Base-by-base conservation (phyloP, 2,113 vertebrate species). In the Halichoerus grypus region DNA sequence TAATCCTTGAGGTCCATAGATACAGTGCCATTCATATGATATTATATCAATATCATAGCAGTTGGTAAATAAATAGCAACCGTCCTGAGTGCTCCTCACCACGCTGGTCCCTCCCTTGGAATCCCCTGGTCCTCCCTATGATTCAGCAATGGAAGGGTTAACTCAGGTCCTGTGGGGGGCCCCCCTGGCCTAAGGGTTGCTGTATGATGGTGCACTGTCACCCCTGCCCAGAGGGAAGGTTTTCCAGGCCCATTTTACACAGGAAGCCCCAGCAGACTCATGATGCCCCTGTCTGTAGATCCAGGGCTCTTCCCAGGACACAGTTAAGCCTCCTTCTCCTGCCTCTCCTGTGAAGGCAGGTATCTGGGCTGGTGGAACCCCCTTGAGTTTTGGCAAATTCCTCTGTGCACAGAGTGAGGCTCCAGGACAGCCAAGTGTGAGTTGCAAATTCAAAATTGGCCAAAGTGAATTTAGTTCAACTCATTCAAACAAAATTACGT, bases 381-480 rank as follows among this genome's bases (percentile, higher is more conserved):
- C 26, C 53, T 8, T 65, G 72, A 59, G n/a, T 92, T 96, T 83
- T 81, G 71, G 85, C 67, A 63, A 51, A 80, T 16, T 53, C 67
- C 18, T 84, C 69, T 76, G 59, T 33, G 72, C 79, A 61, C 46
- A 67, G 90, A 87, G 55, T 57, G 42, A 97, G 79, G 59, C 42
- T 71, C 42, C 39, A 7, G 79, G 36, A 36, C 46, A 90, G 53
- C 84, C 87, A 93, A 76, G 33, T 53, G 85, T 94, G 24, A 88
- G 15, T 5, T 11, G 88, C 9, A 97, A 5, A 82, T 98, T 97
- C 77, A 90, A 96, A 96, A 98, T 96, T 51, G 95, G 97, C 94
- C 96, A 94, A 86, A 87, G 91, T 97, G 97, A 98, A 98, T 96
- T 88, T 91, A 98, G 96, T 98, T 95, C 95, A 95, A 88, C 49